Evolutionary conservation across 2,113 vertebrate genomes (phyloP).

Genomic region (Nyctibius bracteatus): DNA sequence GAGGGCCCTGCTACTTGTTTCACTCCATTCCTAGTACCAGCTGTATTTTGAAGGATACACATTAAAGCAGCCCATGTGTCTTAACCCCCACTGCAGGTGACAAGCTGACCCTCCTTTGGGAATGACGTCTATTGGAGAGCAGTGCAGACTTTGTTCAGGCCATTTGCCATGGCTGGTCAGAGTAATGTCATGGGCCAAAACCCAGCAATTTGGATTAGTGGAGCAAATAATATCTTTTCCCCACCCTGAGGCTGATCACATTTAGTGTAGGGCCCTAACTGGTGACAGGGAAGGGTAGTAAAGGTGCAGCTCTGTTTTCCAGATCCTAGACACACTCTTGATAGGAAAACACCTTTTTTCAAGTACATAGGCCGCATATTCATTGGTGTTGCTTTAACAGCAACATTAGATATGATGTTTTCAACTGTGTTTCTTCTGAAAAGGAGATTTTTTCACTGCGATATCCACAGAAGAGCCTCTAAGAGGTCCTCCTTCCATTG

Average conservation of each 20-base stretch:
- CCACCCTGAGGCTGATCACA: accelerated
- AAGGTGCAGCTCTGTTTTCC: neutral
- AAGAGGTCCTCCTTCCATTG: neutral
- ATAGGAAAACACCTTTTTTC: neutral
- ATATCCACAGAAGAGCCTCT: neutral
- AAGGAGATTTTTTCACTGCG: neutral
- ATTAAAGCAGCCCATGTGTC: neutral
- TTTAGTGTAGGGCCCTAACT: neutral
- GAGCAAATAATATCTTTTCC: neutral
- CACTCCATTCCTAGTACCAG: neutral
- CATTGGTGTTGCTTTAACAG: neutral
- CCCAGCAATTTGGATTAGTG: neutral
- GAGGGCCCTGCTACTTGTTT: neutral
- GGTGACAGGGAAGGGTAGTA: neutral
- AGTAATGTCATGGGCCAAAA: neutral
- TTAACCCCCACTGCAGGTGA: accelerated
- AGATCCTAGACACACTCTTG: neutral
- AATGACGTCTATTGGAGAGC: neutral
- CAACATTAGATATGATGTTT: neutral
- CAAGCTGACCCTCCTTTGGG: neutral
- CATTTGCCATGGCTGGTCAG: neutral
- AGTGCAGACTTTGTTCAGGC: accelerated
- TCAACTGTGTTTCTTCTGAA: neutral
- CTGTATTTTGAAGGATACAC: neutral
- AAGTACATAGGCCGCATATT: neutral